Conservation (phyloP, 92 coral and sea anemone genomes). For the Scolanthus callimorphus region DNA sequence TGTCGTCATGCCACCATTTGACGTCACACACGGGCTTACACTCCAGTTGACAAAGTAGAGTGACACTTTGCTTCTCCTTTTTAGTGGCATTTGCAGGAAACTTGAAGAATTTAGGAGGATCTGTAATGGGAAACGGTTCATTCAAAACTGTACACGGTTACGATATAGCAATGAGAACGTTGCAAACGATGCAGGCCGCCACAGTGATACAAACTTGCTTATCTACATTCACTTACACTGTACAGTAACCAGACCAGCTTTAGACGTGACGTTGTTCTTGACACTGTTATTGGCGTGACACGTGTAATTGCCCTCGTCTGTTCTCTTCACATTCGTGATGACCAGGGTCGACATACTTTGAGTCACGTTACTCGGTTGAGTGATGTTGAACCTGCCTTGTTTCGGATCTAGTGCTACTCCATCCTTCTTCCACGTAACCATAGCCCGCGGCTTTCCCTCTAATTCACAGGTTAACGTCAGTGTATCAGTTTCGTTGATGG, state of each 20-base stretch:
- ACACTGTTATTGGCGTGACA: background rate
- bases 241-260: background rate
- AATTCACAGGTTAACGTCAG: too few species aligned
- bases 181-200: too few species aligned
- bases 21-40: conserved; percentile 14
- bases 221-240: background rate
- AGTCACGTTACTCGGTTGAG: too few species aligned
- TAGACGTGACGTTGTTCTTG: background rate
- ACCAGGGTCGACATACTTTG: too few species aligned
- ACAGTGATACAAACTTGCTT: too few species aligned
- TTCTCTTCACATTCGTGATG: background rate
- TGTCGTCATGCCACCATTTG: conserved; percentile 23
- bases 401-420: too few species aligned
- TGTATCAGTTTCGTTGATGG: too few species aligned
- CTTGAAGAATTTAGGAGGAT: background rate
- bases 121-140: background rate
- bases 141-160: too few species aligned
- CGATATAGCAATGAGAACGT: background rate
- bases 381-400: too few species aligned
- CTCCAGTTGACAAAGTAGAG: background rate
- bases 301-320: background rate
- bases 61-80: background rate
- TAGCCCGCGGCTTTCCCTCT: too few species aligned
- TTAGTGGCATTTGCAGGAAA: background rate
- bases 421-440: too few species aligned